Evolutionary conservation across 2,888 invertebrate species (phyloP), one percentile per base, ranked within the genome.

Genomic region (Orgyia antiqua): DNA sequence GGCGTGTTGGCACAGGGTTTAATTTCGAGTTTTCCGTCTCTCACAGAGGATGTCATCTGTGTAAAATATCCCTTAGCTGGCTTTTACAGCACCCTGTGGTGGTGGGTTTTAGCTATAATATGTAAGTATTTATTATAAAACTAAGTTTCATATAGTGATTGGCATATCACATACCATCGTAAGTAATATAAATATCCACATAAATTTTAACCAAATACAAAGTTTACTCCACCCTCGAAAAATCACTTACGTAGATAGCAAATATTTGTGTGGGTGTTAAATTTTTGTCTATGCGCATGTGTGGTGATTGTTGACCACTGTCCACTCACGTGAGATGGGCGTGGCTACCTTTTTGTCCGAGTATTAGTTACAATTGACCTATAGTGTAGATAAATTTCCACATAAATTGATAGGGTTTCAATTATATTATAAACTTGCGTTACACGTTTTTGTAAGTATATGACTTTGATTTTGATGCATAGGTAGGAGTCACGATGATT

Each of bases 231-330:
- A 41, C 40, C 48, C 51, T 36, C 31, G 27, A 36, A 10, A 29
- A 52, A 52, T 52, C 52, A 50, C 41, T 42, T 31, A 33, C 27
- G 38, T 55, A 49, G 51, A 57, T 48, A 51, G 41, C 41, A 36
- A 45, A 50, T 42, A 51, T 49, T 49, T 50, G 42, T 41, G 72
- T 73, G 75, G 73, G 74, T 68, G 78, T 72, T 57, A 63, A 62
- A 38, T 47, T 62, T 67, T 58, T 62, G 61, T 67, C 43, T 43
- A 70, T 40, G 82, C 82, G 83, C 83, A 80, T 82, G 82, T 76
- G 73, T 71, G 43, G 50, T 82, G 79, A 83, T 70, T 68, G 44
- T 47, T 84, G 82, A 84, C 84, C 83, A 80, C 48, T 82, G 84
- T 79, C 84, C 84, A 77, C 54, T 82, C 51, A 53, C 66, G 60